Base-by-base conservation (phyloP, 2,888 invertebrate species). In the Syrphus vitripennis region DNA sequence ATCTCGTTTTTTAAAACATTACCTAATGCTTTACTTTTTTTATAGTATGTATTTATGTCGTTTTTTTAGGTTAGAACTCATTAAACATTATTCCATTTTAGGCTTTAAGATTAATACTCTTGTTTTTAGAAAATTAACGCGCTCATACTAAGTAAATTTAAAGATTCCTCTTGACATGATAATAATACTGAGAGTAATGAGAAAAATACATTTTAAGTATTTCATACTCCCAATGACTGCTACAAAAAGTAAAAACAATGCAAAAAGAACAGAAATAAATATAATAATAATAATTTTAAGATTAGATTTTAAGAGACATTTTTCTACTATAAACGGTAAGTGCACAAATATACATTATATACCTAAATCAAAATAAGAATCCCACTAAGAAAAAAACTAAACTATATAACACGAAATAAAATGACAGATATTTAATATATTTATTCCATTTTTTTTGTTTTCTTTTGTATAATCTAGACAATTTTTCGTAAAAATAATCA, bases 101-200 rank as follows among this genome's bases (percentile, higher is more conserved):
- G 71, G 19, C 6, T 55, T 26, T 70, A 55, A 70, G 40, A 37
- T 26, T 40, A 16, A 42, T 40, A 16, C 40, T 3, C 4, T 65
- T 45, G n/a, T 45, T 10, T 77, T 63, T 86, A 86, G 86, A 78
- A 45, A 84, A 84, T 81, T 72, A 80, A 40, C 50, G 76, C 61
- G 71, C 80, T 80, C 80, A 83, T 70, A 84, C 81, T 82, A 82
- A 82, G 53, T 74, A 69, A 86, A 77, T 74, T 84, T 71, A 42
- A 84, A 74, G 77, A 82, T 86, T 86, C 86, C 86, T 86, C 59
- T 78, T 82, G 74, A 82, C 48, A 82, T 78, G 82, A 86, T 86
- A 86, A 84, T 84, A 81, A 84, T 76, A 70, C 48, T 61, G 50
- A 63, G 63, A 74, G 59, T 55, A 50, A 57, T 63, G 57, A 21